Conservation (phyloP, 2,797 vertebrate species). For the Cottoperca gobio region DNA sequence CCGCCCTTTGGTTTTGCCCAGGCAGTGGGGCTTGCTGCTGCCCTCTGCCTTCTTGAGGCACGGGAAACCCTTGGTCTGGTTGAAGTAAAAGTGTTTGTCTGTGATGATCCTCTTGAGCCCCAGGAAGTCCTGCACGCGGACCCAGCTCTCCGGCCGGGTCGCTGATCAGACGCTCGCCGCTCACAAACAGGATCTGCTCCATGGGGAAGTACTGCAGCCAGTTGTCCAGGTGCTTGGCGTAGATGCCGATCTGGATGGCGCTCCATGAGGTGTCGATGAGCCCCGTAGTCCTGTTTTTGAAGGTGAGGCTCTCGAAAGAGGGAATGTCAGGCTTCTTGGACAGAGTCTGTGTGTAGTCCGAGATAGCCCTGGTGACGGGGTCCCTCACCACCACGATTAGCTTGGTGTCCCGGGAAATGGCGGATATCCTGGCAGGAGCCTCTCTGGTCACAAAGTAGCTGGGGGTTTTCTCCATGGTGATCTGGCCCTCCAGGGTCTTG, state of each 20-base stretch:
- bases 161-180: conserved; percentile 86
- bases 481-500: conserved; percentile 92
- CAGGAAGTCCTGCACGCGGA: conserved; percentile 88
- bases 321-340: conserved; percentile 89
- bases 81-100: conserved; percentile 91
- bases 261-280: conserved; percentile 90
- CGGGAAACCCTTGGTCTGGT: conserved; percentile 90
- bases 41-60: conserved; percentile 89
- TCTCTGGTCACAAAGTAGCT: conserved; percentile 95
- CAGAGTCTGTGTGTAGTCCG: conserved; percentile 92
- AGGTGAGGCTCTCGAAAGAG: conserved; percentile 87
- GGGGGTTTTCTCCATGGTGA: conserved; percentile 97
- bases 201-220: conserved; percentile 90
- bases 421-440: conserved; percentile 89
- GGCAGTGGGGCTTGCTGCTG: conserved; percentile 89
- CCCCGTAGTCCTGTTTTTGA: conserved; percentile 89
- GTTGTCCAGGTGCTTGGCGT: conserved; percentile 91
- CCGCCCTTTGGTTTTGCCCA: conserved; percentile 90
- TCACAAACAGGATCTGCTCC: conserved; percentile 88
- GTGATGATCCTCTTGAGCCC: conserved; percentile 89
- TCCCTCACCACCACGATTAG: conserved; percentile 94
- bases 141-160: conserved; percentile 89
- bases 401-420: conserved; percentile 91
- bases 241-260: conserved; percentile 90
- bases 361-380: conserved; percentile 93